These are phyloP conservation scores for Catharus fuscescens DNA, from an alignment of 2,113 vertebrate species.

Conservation along the genomic window DNA sequence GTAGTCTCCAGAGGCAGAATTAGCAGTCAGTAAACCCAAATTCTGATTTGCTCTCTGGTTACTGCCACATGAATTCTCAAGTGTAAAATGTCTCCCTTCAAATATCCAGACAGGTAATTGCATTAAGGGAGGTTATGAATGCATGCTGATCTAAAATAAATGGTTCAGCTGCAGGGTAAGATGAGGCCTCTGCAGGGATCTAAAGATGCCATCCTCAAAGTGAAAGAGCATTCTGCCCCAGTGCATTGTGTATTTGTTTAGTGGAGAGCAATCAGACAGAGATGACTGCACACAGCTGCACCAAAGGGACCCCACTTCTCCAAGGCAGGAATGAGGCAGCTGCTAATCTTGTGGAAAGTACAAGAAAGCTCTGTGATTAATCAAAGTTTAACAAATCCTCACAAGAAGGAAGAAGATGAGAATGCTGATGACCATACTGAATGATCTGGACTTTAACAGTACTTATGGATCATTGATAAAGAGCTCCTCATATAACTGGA, in stretches of 20 bases:
- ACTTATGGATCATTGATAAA: rapidly evolving
- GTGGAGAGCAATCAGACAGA: neutral
- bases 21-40: neutral
- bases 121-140: neutral
- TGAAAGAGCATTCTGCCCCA: neutral
- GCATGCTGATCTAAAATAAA: neutral
- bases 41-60: neutral
- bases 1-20: neutral
- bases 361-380: neutral
- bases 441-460: neutral
- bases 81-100: neutral
- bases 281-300: neutral
- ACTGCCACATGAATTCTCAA: neutral
- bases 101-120: neutral
- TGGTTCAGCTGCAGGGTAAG: neutral
- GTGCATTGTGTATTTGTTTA: neutral
- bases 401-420: neutral
- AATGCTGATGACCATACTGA: neutral
- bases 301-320: neutral
- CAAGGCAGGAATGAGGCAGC: neutral
- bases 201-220: rapidly evolving
- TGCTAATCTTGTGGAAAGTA: neutral
- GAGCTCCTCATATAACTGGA: neutral
- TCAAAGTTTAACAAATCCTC: neutral
- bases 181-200: neutral